Conservation (phyloP, 2,888 invertebrate genomes). For the Liodrosophila aerea region DNA sequence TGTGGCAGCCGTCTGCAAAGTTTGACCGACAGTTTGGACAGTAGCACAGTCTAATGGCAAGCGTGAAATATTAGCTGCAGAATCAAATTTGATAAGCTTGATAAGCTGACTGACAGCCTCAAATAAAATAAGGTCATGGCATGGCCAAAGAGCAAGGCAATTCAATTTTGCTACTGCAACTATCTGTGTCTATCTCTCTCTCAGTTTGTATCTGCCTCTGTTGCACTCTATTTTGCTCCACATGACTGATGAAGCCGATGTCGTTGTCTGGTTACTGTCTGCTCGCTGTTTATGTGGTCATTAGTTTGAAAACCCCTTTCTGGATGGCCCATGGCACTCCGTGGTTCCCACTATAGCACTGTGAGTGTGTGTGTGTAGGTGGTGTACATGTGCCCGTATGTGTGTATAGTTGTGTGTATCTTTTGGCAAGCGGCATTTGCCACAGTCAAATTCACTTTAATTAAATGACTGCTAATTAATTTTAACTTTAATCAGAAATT, state of each 20-base stretch:
- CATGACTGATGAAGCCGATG: slow-evolving; percentile 72
- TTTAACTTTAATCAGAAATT: slow-evolving; percentile 82
- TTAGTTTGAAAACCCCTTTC: slow-evolving; percentile 76
- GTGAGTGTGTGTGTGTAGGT: slow-evolving; percentile 5
- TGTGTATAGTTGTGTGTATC: slow-evolving; percentile 4
- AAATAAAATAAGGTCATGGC: slow-evolving; percentile 59
- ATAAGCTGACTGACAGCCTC: slow-evolving; percentile 65
- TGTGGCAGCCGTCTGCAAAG: slow-evolving; percentile 53
- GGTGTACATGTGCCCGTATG: slow-evolving; percentile 10
- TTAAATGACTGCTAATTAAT: slow-evolving; percentile 82
- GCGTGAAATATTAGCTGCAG: slow-evolving; percentile 78
- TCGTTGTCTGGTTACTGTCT: slow-evolving; percentile 80
- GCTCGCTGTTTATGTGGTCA: slow-evolving; percentile 78
- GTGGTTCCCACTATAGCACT: slow-evolving; percentile 8
- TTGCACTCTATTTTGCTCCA: slow-evolving; percentile 16
- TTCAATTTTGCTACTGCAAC: slow-evolving; percentile 26
- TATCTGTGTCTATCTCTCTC: slow-evolving; percentile 1
- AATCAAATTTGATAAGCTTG: slow-evolving; percentile 75
- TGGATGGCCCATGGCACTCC: slow-evolving; percentile 43
- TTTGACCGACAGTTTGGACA: slow-evolving; percentile 19
- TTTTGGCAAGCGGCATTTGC: slow-evolving; percentile 54
- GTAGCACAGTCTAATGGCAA: slow-evolving; percentile 69
- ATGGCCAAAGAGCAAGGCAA: slow-evolving; percentile 16
- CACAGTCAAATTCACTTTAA: slow-evolving; percentile 81
- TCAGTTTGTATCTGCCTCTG: background rate